phyloP scores from a whole-genome alignment of 2,113 vertebrate genomes.

The Aphyosemion australe region DNA sequence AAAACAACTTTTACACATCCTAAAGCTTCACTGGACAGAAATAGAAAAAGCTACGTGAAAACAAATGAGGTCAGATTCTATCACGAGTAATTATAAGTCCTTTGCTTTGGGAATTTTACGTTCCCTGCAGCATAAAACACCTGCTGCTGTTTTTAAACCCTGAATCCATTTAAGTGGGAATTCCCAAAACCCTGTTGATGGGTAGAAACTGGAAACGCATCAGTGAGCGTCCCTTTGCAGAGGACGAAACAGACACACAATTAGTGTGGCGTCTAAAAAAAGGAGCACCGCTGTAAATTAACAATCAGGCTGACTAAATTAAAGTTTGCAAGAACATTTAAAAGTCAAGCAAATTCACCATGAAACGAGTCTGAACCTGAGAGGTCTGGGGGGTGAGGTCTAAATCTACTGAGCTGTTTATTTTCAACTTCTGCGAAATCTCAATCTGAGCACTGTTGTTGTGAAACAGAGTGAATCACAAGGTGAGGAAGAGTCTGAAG shows the following conservation, averaged over 20 bases:
- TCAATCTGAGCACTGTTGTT: neutral
- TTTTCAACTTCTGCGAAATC: too few relatives aligned
- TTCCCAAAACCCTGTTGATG: neutral
- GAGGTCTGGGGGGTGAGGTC: too few relatives aligned
- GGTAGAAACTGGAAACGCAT: neutral
- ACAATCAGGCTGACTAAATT: neutral
- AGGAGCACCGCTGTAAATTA: neutral
- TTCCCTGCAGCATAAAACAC: neutral
- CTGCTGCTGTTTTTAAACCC: neutral
- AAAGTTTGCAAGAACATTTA: neutral
- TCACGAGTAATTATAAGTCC: neutral
- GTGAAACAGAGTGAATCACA: neutral
- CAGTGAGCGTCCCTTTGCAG: rapidly evolving
- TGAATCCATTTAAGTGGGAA: neutral
- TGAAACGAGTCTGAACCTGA: neutral
- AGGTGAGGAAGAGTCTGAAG: neutral
- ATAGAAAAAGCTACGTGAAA: neutral
- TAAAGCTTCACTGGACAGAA: neutral
- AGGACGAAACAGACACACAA: neutral
- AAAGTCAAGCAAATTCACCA: neutral
- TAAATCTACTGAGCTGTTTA: too few relatives aligned
- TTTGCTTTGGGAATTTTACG: neutral
- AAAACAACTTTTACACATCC: neutral
- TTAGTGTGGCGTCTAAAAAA: neutral
- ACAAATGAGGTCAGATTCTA: conserved; percentile 17